A percentile compares a stretch with the other conserved stretches of the same genome.
Evolutionary conservation across 1,140 invertebrate species (phyloP).

Genomic region (Drosophila ambigua): DNA sequence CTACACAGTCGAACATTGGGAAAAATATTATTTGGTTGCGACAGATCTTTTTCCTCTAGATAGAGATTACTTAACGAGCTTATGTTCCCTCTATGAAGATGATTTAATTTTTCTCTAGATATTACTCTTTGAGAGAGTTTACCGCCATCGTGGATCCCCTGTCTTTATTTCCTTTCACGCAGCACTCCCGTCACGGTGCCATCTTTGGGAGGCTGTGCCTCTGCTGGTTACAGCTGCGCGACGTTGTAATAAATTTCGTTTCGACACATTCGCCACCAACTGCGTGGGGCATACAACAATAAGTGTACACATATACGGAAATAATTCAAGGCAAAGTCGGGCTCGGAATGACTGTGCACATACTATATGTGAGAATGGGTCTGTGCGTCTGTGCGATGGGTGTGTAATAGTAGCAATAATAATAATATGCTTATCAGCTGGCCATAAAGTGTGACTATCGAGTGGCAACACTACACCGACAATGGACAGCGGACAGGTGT

Average conservation of each 20-base stretch:
- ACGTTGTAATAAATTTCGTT: conserved; percentile 50
- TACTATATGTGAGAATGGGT: too few species aligned
- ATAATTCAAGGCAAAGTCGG: conserved; percentile 37
- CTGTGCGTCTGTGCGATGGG: conserved; percentile 19
- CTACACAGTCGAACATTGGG: too few species aligned
- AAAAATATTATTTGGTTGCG: too few species aligned
- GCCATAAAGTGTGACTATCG: conserved; percentile 69
- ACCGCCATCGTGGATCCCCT: background rate
- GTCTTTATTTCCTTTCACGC: background rate
- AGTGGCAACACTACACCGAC: conserved; percentile 28
- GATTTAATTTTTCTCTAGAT: too few species aligned
- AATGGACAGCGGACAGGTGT: conserved; percentile 19
- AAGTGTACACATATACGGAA: conserved; percentile 18
- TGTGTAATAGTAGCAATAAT: conserved; percentile 71
- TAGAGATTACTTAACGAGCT: too few species aligned
- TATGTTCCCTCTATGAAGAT: too few species aligned
- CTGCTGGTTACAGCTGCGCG: conserved; percentile 26
- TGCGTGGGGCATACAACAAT: conserved; percentile 44
- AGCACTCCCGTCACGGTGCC: conserved; percentile 12
- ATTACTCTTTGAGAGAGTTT: background rate
- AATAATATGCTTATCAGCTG: conserved; percentile 79
- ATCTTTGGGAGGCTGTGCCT: conserved; percentile 6
- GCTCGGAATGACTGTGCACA: too few species aligned
- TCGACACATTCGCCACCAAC: conserved; percentile 50
- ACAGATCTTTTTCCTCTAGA: too few species aligned